Evolutionary conservation across 2,113 vertebrate species (phyloP), one percentile per base, ranked within the genome.

Genomic region (Elephas maximus): DNA sequence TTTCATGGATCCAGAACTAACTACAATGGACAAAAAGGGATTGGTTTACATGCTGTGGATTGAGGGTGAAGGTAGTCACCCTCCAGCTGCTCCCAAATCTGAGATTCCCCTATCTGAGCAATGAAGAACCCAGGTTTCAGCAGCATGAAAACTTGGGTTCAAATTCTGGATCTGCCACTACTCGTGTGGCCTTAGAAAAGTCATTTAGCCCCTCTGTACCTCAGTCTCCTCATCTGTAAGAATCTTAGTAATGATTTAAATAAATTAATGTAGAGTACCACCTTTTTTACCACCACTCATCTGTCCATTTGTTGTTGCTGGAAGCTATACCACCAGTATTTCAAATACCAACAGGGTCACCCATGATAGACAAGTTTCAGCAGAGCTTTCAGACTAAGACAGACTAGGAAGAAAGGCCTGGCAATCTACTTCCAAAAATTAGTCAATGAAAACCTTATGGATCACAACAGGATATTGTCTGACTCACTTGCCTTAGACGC

Each of bases 41-140:
- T 23, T 0, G 2, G 48, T 41, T 12, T 7, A 2, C 1, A 2
- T 0, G 2, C 37, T 12, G 6, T n/a, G 11, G 10, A 7, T 33
- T 1, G 14, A n/a, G 14, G 3, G 17, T 10, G 11, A 10, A 57
- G 24, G 24, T 0, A 11, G 33, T 20, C 37, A 41, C 69, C 12
- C 20, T 2, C 6, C 9, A 0, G 37, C 11, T 33, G 1, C 60
- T n/a, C 69, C 0, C 0, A 62, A 17, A 9, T 28, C 26, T 0
- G 24, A 69, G 18, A 12, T 8, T 18, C 20, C 33, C 3, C 14
- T 41, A 12, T 14, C 14, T 12, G 53, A 76, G 20, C 8, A 8
- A 12, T 0, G 0, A n/a, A 20, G 33, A 48, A 9, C 21, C 7
- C 81, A 28, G 60, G 15, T 26, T 44, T 63, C 30, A 6, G 69